Base-by-base conservation (phyloP, 92 coral and sea anemone genomes). In the Epizoanthus rinbou region DNA sequence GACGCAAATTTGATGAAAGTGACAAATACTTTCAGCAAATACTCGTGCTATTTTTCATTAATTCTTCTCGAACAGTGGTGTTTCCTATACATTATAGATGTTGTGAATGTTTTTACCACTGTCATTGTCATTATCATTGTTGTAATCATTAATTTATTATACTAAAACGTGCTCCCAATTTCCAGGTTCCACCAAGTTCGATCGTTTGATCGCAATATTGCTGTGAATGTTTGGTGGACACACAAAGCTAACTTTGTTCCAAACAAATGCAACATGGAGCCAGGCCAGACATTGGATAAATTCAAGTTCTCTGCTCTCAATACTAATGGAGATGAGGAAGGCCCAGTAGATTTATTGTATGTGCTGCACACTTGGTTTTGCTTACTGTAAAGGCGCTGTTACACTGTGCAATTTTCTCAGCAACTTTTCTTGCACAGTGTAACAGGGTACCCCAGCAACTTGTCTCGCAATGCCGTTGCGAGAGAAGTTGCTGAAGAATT, bases 141-240 rank as follows among this genome's bases (percentile, higher is more conserved):
- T 28, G 2, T 28, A 28, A 28, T 28, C 31, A 28, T 28, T 28
- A 28, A 8, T 28, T 25, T 21, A 8, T 15, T 13, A 28, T 54
- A 24, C 18, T 9, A 9, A 73, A 53, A 21, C 37, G 37, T 8
- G 31, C 31, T 17, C 8, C 6, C 24, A 58, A 45, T 53, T 75
- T 53, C 10, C 64, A 95, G 98, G 98, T 95, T 80, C 83, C 98
- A 95, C 86, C 98, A 95, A 84, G 98, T 95, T 4, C 81, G 95
- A 43, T 95, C 98, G 17, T 88, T 85, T 82, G 96, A 94, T 80
- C 93, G 98, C 25, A 95, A 95, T 87, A 93, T 95, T 75, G 98
- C 98, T 9, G 98, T 95, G 69, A 95, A 95, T 73, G 93, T 95
- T 25, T 95, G 98, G 98, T 95, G 90, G 89, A 88, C 71, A 33